Conservation (phyloP, 2,113 vertebrate genomes). For the Ancistrus triradiatus region DNA sequence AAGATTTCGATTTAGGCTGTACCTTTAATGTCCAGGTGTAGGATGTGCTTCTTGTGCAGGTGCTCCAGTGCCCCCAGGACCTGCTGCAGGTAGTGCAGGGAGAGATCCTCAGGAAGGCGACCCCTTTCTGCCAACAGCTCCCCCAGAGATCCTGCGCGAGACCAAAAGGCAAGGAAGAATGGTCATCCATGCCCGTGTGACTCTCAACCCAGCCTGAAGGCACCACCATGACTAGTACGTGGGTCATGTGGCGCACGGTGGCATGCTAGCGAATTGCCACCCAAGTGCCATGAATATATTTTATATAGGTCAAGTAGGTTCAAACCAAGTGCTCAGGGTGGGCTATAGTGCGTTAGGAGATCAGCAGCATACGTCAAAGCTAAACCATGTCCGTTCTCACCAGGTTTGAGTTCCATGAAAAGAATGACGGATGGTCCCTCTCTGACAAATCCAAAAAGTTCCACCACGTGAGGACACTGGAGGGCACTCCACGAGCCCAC, state of each 20-base stretch:
- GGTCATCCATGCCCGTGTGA: too few relatives aligned
- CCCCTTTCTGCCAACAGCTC: conserved; percentile 83
- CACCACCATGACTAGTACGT: too few relatives aligned
- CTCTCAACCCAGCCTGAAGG: too few relatives aligned
- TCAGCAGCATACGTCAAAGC: too few relatives aligned
- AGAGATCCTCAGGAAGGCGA: conserved; percentile 84
- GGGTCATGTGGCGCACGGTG: too few relatives aligned
- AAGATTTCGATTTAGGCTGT: too few relatives aligned
- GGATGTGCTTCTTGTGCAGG: conserved; percentile 76
- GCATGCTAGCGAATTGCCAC: too few relatives aligned
- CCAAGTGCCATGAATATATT: too few relatives aligned
- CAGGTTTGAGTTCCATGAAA: conserved; percentile 89
- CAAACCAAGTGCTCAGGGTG: too few relatives aligned
- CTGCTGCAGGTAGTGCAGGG: conserved; percentile 84
- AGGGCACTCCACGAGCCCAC: conserved; percentile 82
- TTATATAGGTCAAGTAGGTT: too few relatives aligned
- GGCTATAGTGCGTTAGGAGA: too few relatives aligned
- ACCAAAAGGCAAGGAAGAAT: conserved; percentile 13
- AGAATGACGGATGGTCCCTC: conserved; percentile 84
- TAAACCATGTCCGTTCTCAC: too few relatives aligned
- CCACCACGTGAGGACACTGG: conserved; percentile 80
- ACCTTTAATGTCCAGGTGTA: conserved; percentile 95
- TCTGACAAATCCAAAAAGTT: conserved; percentile 87
- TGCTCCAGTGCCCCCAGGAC: conserved; percentile 80
- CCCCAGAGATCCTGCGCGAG: conserved; percentile 77